Conservation (phyloP, 2,797 vertebrate genomes). For the Okamejei kenojei region DNA sequence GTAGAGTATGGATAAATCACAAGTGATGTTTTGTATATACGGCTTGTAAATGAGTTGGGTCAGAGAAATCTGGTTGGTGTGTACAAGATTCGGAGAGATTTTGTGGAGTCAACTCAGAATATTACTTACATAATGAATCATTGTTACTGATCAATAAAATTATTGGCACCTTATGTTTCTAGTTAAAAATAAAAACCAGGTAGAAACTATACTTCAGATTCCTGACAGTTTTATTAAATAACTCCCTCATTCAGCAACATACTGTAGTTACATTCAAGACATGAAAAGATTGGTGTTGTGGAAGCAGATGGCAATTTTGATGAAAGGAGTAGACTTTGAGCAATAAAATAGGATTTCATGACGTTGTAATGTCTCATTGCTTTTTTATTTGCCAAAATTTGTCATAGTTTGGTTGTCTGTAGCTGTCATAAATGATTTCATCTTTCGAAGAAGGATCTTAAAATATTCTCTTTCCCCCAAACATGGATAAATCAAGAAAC, state of each 20-base stretch:
- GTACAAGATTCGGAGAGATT: not conserved
- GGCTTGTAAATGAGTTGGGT: not conserved
- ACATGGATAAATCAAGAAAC: not conserved
- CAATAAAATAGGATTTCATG: not conserved
- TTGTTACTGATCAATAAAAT: slow-evolving; percentile 22
- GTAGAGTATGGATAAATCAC: not conserved
- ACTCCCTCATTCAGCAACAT: not conserved
- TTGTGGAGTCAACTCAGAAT: not conserved
- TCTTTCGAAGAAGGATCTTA: not conserved
- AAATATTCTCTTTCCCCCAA: not conserved
- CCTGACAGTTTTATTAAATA: not conserved
- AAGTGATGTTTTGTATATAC: not conserved
- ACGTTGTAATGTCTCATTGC: not conserved
- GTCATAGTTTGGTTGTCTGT: not conserved
- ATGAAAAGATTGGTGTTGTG: not conserved
- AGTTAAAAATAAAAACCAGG: too few relatives aligned
- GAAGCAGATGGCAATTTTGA: not conserved
- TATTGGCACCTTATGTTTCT: not conserved
- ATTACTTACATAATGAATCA: not conserved
- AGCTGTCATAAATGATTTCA: not conserved
- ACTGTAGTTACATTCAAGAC: not conserved
- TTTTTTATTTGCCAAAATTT: not conserved
- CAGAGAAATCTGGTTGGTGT: not conserved
- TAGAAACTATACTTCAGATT: not conserved
- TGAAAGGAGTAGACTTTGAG: not conserved